Evolutionary conservation across 2,797 vertebrate genomes (phyloP).

Genomic region (Enteromius anoplus): DNA sequence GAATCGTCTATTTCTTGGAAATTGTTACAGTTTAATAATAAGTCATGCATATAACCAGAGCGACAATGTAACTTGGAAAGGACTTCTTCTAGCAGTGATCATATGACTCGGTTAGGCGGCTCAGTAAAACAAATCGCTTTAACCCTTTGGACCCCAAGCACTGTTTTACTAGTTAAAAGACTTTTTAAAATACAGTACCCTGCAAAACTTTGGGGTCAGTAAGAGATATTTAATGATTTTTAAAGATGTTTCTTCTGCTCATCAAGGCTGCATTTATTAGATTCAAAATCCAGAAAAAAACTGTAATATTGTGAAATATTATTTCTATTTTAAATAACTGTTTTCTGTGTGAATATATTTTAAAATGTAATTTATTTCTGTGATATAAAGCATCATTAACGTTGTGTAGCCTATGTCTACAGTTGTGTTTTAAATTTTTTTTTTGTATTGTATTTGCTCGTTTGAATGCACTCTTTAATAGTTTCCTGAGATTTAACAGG

Average conservation of each 20-base stretch:
- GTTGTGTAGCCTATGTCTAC: too few species aligned
- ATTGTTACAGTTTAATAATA: neutral
- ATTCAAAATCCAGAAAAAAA: too few species aligned
- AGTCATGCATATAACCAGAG: neutral
- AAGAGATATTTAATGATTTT: too few species aligned
- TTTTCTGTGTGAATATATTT: too few species aligned
- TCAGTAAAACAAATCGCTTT: conserved; percentile 6
- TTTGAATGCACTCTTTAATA: neutral
- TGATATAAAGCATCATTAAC: too few species aligned
- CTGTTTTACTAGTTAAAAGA: neutral
- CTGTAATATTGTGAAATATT: too few species aligned
- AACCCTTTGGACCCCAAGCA: neutral
- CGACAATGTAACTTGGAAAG: neutral
- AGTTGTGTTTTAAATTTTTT: neutral
- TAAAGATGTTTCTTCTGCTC: too few species aligned
- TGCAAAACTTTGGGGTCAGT: too few species aligned
- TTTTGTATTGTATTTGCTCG: neutral
- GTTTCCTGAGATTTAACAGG: neutral
- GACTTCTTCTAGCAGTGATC: neutral
- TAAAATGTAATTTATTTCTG: too few species aligned
- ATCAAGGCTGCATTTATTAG: too few species aligned
- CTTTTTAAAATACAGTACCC: neutral
- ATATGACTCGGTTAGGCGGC: neutral
- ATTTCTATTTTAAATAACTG: too few species aligned
- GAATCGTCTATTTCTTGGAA: neutral